Base-by-base conservation (phyloP, 2,797 vertebrate species). In the Eulemur mongoz region DNA sequence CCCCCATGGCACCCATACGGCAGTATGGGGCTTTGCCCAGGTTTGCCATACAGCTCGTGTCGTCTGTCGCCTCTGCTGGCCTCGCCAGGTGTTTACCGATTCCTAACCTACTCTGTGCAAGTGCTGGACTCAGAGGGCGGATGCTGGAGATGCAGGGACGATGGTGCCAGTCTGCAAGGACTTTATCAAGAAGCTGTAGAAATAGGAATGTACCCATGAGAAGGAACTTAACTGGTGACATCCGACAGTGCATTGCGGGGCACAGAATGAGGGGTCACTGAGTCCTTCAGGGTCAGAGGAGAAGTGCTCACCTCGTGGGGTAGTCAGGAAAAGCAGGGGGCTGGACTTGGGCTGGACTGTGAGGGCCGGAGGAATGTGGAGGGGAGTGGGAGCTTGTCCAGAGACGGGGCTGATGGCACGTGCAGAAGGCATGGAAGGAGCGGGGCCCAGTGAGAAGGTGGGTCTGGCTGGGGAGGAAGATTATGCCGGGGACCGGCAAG, bases 211-310 rank as follows among this genome's bases (percentile, higher is more conserved):
- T 13, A 43, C 7, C 13, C 12, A 3, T 43, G 61, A 40, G 22
- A 81, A 65, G 32, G 65, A 54, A 15, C 59, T 30, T 90, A 50
- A n/a, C 30, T 50, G 13, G n/a, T 40, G 78, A 6, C 48, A 1
- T 43, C 3, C 0, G 0, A 13, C 65, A 59, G 48, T 17, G 23
- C 0, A 0, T 54, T 61, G 40, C 35, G 45, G 40, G 43, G 13
- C 32, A 7, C 23, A 40, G 91, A 67, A 13, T 9, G 65, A 70
- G 7, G 82, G 18, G 12, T 57, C 48, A 18, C 23, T 40, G 23
- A 72, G 32, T 54, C 61, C 43, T 54, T 72, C 59, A 35, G 85
- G 11, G 0, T 59, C 72, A 2, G 18, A 80, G 43, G 61, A 79
- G 52, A 38, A 7, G 9, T 43, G 35, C 18, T 35, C 50, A 32